Base-by-base conservation (phyloP, 1,140 invertebrate species). In the Lasioglossum baleicum region DNA sequence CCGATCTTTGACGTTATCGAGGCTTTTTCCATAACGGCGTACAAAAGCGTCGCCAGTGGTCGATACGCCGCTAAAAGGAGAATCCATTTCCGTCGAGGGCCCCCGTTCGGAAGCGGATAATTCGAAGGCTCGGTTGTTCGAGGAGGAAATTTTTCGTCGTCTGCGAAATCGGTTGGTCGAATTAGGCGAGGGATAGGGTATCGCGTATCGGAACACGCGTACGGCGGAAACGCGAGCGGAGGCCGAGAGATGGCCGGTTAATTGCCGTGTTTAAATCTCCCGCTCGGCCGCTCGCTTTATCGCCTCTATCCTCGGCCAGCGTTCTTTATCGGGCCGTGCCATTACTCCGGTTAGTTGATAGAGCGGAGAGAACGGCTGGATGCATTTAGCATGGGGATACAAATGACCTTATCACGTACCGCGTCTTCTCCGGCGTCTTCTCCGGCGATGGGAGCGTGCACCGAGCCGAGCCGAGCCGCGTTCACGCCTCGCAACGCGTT, bases 321-420 rank as follows among this genome's bases (percentile, higher is more conserved):
- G 56, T 81, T 83, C 82, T 83, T 81, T 83, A 83, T 83, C 81
- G 75, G 53, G 79, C 53, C 51, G 69, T 60, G 81, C 69, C 72
- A 76, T 83, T 83, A 83, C 79, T 75, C 66, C 42, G 81, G 68
- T 74, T 80, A 64, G 65, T 40, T 65, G 81, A 81, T 72, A 64
- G 60, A 74, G 44, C 58, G 60, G 61, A 53, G 51, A 11, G 69
- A 83, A 82, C 71, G 66, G 63, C 17, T 26, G 61, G 53, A 82
- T 83, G 79, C 82, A 83, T 88, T 85, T 76, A 87, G 68, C 83
- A 80, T 74, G n/a, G 83, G 76, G 80, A 88, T 88, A 87, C 84
- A 85, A 88, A 88, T 85, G 82, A 83, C 81, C 87, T 85, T 87
- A 88, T 88, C 83, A n/a, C n/a, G n/a, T n/a, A n/a, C n/a, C n/a